phyloP scores from a whole-genome alignment of 2,113 vertebrate genomes.

The Pholis gunnellus region DNA sequence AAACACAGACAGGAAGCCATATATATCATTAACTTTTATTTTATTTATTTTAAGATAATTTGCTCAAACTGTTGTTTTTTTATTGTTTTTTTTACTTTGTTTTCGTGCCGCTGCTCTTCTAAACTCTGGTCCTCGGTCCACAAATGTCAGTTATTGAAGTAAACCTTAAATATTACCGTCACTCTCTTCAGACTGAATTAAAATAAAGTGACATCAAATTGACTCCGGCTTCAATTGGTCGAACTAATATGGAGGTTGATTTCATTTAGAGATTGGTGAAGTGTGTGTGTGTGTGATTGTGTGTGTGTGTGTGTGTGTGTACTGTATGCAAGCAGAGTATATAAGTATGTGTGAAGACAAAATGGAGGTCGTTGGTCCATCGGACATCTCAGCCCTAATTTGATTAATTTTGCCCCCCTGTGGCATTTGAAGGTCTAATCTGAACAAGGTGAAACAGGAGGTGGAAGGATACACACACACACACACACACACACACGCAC shows the following conservation, averaged over 20 bases:
- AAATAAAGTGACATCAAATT: background rate
- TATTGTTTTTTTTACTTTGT: no score
- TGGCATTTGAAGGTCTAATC: slow-evolving; percentile 34
- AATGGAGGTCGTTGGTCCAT: slow-evolving; percentile 54
- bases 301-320: background rate
- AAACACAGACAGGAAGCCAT: no score
- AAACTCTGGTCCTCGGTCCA: background rate
- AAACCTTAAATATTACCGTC: background rate
- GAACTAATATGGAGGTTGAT: slow-evolving; percentile 27
- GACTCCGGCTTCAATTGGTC: background rate
- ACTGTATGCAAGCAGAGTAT: no score
- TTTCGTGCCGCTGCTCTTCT: no score
- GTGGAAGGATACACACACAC: background rate
- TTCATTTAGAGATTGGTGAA: slow-evolving; percentile 14
- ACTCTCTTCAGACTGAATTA: background rate
- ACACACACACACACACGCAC: slow-evolving; percentile 10
- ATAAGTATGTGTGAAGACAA: slow-evolving; percentile 3
- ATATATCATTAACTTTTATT: no score
- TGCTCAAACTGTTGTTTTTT: no score
- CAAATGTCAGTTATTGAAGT: background rate
- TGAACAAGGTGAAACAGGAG: slow-evolving; percentile 52
- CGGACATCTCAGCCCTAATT: slow-evolving; percentile 51
- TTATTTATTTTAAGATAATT: no score
- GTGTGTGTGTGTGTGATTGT: background rate
- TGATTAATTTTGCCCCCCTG: slow-evolving; percentile 61